Base-by-base conservation (phyloP, 1,140 invertebrate genomes). In the Sycophila sp. region DNA sequence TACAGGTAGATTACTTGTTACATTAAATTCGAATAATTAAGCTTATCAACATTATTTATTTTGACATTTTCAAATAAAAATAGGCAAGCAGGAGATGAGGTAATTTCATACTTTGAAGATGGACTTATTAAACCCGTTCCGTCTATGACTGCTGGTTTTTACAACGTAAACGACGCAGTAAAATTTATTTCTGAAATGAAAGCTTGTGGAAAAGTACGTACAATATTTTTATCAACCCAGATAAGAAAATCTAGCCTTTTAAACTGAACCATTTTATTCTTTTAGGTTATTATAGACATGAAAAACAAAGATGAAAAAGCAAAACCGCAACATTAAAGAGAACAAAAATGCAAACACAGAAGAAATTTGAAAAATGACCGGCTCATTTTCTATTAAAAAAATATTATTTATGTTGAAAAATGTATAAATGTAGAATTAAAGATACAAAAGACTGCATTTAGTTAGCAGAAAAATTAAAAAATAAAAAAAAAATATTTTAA, bases 1-100 rank as follows among this genome's bases (percentile, higher is more conserved):
- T 90, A 89, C 73, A 81, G 87, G 87, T 88, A 82, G 38, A 4
- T 24, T 4, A 34, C 36, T 1, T 38, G 32, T 34, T 6, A 19
- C 6, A 59, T 10, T 32, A 10, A 60, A 28, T 30, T 64, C 49
- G 10, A 56, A 32, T 45, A 45, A 56, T 4, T n/a, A 5, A n/a
- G n/a, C n/a, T n/a, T n/a, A n/a, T n/a, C 24, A 71, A 26, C 4
- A 45, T 24, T 38, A 15, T 38, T 22, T 40, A 58, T 26, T 56
- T 59, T 17, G 26, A 60, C 36, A 10, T 3, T 47, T 32, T 63
- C 53, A 24, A 7, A 32, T 72, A 73, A 17, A 4, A 49, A 49
- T 63, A 84, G 83, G 8, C 77, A 82, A 78, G 77, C 79, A 1
- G 83, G 81, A 17, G 77, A 84, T n/a, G 81, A 84, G 24, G 63